phyloP scores from a whole-genome alignment of 2,888 invertebrate species.

The Pollenia griseotomentosa region DNA sequence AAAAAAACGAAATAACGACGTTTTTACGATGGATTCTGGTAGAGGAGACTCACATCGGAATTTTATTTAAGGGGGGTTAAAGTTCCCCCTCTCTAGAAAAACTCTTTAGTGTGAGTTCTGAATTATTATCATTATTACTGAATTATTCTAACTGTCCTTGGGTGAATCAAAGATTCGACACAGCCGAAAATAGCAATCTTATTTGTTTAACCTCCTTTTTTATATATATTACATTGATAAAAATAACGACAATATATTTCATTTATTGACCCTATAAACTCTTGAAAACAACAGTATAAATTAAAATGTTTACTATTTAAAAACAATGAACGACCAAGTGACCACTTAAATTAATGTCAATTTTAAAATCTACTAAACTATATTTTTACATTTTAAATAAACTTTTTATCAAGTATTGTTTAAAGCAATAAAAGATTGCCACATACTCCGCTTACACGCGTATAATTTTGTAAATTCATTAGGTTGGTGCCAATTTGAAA shows the following conservation, averaged over 20 bases:
- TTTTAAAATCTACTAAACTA: conserved; percentile 44
- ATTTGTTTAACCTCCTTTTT: too few species aligned
- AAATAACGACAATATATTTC: not conserved
- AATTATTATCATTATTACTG: too few species aligned
- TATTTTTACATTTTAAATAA: conserved; percentile 46
- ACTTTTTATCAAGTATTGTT: conserved; percentile 41
- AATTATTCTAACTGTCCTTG: too few species aligned
- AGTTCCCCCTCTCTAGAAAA: too few species aligned
- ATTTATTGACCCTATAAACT: not conserved
- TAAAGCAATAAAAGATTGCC: conserved; percentile 28
- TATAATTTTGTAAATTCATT: not conserved
- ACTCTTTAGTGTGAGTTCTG: too few species aligned
- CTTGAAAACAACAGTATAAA: not conserved
- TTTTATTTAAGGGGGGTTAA: too few species aligned
- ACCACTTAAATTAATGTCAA: conserved; percentile 33
- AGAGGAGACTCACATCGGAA: too few species aligned
- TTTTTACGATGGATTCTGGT: too few species aligned
- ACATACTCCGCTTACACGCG: not conserved
- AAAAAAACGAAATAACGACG: too few species aligned
- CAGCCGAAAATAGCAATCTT: too few species aligned
- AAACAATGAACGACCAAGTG: conserved; percentile 33
- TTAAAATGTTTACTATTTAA: conserved; percentile 29
- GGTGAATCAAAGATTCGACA: too few species aligned
- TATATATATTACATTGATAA: too few species aligned
- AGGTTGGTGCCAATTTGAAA: not conserved